Conservation (phyloP, 2,888 invertebrate species). For the Brenthis ino region DNA sequence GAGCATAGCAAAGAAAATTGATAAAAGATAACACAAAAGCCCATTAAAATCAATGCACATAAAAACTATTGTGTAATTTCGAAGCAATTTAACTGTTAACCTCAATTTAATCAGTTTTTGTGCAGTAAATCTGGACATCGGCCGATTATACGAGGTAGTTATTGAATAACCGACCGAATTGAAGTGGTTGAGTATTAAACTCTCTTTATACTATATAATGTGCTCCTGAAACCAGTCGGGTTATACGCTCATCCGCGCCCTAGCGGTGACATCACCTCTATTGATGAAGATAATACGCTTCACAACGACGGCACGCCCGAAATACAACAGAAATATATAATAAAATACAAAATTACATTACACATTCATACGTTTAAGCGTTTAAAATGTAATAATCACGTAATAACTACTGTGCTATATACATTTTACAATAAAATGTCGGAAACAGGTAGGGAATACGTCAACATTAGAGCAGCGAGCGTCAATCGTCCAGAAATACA, state of each 20-base stretch:
- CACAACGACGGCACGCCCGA: constrained; percentile 72
- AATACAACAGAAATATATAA: constrained; percentile 35
- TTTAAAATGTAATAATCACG: not conserved
- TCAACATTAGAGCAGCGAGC: constrained; percentile 39
- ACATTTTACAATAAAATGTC: constrained; percentile 30
- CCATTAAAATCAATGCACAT: constrained; percentile 9
- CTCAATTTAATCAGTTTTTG: constrained; percentile 30
- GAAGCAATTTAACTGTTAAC: constrained; percentile 19
- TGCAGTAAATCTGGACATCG: constrained; percentile 21
- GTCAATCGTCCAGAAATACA: constrained; percentile 46
- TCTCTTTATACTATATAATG: constrained; percentile 9
- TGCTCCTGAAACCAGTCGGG: constrained; percentile 48
- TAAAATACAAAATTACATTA: constrained; percentile 40
- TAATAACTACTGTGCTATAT: constrained; percentile 4
- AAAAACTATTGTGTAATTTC: constrained; percentile 18
- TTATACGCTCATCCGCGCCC: constrained; percentile 61
- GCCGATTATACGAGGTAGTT: constrained; percentile 21
- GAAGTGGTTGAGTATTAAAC: constrained; percentile 28
- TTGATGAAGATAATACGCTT: constrained; percentile 68
- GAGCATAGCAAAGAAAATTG: not conserved
- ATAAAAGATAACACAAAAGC: not conserved
- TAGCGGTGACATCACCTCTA: constrained; percentile 71
- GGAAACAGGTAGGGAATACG: constrained; percentile 33
- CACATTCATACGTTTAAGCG: constrained; percentile 15
- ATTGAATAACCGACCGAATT: constrained; percentile 36